Base-by-base conservation (phyloP, 2,888 invertebrate genomes). In the Orgyia antiqua region DNA sequence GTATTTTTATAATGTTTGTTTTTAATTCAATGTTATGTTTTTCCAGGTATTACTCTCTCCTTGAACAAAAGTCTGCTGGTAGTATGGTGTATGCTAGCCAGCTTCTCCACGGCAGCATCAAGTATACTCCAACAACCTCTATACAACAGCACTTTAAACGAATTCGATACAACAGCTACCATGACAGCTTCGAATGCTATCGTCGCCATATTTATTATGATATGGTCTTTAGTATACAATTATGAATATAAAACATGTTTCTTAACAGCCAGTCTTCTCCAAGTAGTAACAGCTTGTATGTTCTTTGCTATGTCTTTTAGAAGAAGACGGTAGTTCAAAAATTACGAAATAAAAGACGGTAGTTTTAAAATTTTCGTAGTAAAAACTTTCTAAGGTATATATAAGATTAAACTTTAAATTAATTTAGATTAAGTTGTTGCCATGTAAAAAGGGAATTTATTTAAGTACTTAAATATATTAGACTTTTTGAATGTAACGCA, bases 121-220 rank as follows among this genome's bases (percentile, higher is more conserved):
- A 66, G 66, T 41, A 72, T 86, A 2, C 64, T 84, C 1, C 79
- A 76, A 13, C 83, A 82, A 27, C 84, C 86, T 0, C 42, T 84
- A 0, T 82, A 77, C 65, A 78, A 76, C 42, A 74, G 71, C 27
- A 75, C 79, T 0, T 50, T 83, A 2, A 82, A 82, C 51, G 84
- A 87, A 9, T 84, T 86, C 55, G 79, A 84, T 32, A 73, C 76
- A 0, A 84, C 83, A 0, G 86, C 84, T 3, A 84, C 86, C 1
- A 71, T 74, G 51, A 78, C 82, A 2, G 65, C 77, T 0, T 76
- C 84, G 0, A 86, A 84, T 46, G 59, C 68, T 0, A 44, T 83
- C 2, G 80, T 77, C 1, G 86, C 82, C 2, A 41, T 66, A 2
- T 60, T 70, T 30, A 51, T 87, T 6, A 68, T 83, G 60, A 42